These are phyloP conservation scores for Mohoua ochrocephala DNA, from an alignment of 2,113 vertebrate genomes.

Conservation along the genomic window DNA sequence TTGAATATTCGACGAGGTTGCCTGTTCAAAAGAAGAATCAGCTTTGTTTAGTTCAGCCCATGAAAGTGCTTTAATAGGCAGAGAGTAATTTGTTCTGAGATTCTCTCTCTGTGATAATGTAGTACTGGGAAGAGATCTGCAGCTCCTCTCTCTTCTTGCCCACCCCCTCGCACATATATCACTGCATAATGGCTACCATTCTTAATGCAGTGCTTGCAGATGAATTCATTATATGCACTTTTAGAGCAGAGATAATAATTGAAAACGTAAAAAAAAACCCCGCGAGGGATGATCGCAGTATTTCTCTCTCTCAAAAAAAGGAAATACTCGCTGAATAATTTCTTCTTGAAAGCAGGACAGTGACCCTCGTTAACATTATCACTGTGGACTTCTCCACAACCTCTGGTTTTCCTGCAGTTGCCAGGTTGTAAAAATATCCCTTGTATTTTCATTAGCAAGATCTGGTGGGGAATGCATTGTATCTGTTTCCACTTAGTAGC, in stretches of 20 bases:
- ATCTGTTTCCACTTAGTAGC: not conserved
- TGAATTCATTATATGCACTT: not conserved
- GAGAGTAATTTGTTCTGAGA: conserved; percentile 16
- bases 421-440: not conserved
- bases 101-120: not conserved
- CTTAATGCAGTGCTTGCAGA: not conserved
- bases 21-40: conserved; percentile 35
- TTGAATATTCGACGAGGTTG: conserved; percentile 19
- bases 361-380: not conserved
- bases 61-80: conserved; percentile 10
- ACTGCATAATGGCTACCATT: not conserved
- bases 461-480: not conserved
- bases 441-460: not conserved
- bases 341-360: not conserved
- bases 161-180: not conserved
- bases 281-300: not conserved
- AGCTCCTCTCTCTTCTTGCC: not conserved
- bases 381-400: not conserved
- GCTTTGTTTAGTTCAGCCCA: conserved; percentile 1
- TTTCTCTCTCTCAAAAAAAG: not conserved
- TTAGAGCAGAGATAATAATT: not conserved
- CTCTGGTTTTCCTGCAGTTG: not conserved
- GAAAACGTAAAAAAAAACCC: not conserved
- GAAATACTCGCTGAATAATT: not conserved
- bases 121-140: not conserved